Base-by-base conservation (phyloP, 35 echinoderm and acorn worm species). In the Apostichopus californicus region DNA sequence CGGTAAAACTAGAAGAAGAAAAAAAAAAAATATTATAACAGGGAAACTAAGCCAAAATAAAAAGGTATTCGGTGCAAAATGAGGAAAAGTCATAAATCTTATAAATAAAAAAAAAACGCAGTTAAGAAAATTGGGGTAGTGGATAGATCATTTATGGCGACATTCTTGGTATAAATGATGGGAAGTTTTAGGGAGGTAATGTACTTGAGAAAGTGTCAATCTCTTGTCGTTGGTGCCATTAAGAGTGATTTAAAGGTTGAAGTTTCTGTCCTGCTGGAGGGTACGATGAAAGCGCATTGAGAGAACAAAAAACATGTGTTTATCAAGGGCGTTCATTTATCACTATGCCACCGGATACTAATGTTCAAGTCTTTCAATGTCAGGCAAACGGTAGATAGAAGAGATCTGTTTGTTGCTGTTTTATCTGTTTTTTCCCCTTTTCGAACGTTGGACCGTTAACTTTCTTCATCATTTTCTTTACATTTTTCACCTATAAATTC, bases 61-160 rank as follows among this genome's bases (percentile, higher is more conserved):
- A 28, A 28, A 28, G 26, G 26, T 28, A 28, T 28, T 1, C n/a
- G 26, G 26, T 1, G 26, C 26, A 28, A 78, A 46, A 78, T 8
- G 77, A 78, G 8, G 28, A 46, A 78, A 25, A 73, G 86, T 73
- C 86, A 89, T 89, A 89, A 89, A 89, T 89, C 63, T 89, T 60
- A 21, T 28, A 56, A n/a, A 28, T 28, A 15, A 80, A 80, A 26
- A 10, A 26, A 57, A 34, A 68, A 56, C 86, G 68, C 61, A 89
- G 86, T 12, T 28, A 73, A 73, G 71, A 72, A 89, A 89, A 89
- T 89, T 73, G 63, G 86, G 59, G 63, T 73, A n/a, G 60, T 34
- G 60, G 13, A 89, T 89, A 89, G 60, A 89, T 89, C 86, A 89
- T 89, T 54, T 89, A 58, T 89, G 86, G 63, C 57, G 86, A 89